Percentiles rank a stretch among this genome's conserved stretches.
These are phyloP conservation scores for Atta cephalotes DNA, from an alignment of 1,140 invertebrate genomes.

Conservation along the genomic window DNA sequence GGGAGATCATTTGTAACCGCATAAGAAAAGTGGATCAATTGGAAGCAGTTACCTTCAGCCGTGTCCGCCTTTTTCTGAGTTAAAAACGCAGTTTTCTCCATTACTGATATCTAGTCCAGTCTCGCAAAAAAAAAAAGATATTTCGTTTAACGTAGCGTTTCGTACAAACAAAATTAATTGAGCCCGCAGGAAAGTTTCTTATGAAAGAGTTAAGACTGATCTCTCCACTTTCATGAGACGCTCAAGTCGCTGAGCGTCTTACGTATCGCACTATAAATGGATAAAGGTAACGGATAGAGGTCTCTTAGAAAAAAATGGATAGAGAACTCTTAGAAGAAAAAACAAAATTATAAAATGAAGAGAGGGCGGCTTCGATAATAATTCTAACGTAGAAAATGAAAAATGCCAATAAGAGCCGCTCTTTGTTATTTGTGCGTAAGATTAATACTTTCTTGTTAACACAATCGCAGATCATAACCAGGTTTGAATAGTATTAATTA, in stretches of 20 bases:
- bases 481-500: no score
- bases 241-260: background rate
- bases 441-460: no score
- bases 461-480: no score
- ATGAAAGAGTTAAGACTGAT: constrained; percentile 5
- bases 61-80: background rate
- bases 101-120: background rate
- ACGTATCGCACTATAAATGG: background rate
- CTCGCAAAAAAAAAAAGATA: background rate
- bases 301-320: background rate
- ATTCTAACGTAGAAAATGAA: no score
- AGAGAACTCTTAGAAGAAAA: background rate
- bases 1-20: constrained; percentile 15
- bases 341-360: background rate
- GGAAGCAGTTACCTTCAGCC: constrained; percentile 27
- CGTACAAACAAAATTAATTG: constrained; percentile 24
- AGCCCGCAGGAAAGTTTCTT: constrained; percentile 14
- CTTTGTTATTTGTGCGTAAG: no score
- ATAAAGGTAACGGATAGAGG: background rate
- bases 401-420: no score
- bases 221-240: background rate
- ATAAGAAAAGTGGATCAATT: constrained; percentile 31
- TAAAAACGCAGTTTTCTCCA: constrained; percentile 13
- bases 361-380: no score
- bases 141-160: constrained; percentile 16